phyloP scores from a whole-genome alignment of 2,113 vertebrate genomes.

The Aythya baeri region DNA sequence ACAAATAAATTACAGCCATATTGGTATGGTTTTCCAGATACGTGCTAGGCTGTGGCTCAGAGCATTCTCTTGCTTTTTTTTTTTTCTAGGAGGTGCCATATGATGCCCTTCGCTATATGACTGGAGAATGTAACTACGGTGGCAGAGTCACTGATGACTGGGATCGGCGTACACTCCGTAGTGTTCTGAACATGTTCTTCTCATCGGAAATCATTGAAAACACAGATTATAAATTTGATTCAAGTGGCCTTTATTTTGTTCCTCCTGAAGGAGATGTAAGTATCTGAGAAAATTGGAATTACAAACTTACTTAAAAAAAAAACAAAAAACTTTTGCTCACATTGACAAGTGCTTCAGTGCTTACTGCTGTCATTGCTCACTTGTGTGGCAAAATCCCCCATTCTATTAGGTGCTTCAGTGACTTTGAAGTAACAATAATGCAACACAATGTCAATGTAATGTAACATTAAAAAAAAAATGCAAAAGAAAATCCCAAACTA shows the following conservation, averaged over 20 bases:
- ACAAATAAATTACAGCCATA: neutral
- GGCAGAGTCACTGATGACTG: constrained; percentile 89
- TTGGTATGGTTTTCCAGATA: neutral
- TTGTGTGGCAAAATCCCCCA: neutral
- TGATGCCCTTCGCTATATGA: constrained; percentile 86
- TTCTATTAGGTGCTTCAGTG: neutral
- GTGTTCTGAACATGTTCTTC: constrained; percentile 85
- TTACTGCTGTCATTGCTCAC: neutral
- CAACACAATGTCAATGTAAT: too few relatives aligned
- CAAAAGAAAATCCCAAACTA: neutral
- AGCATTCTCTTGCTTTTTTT: neutral
- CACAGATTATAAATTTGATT: constrained; percentile 81
- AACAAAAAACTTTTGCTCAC: neutral
- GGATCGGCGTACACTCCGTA: constrained; percentile 83
- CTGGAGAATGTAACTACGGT: constrained; percentile 87
- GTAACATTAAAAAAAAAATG: neutral
- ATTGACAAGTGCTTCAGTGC: neutral
- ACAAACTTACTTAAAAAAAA: neutral
- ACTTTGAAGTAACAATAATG: neutral
- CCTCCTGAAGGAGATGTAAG: constrained; percentile 80
- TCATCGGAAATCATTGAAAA: constrained; percentile 71
- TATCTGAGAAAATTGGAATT: neutral
- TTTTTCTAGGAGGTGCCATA: constrained; percentile 81
- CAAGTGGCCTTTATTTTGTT: constrained; percentile 84
- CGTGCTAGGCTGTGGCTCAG: neutral